These are phyloP conservation scores for Prunella himalayana DNA, from an alignment of 2,113 vertebrate species.

Conservation along the genomic window DNA sequence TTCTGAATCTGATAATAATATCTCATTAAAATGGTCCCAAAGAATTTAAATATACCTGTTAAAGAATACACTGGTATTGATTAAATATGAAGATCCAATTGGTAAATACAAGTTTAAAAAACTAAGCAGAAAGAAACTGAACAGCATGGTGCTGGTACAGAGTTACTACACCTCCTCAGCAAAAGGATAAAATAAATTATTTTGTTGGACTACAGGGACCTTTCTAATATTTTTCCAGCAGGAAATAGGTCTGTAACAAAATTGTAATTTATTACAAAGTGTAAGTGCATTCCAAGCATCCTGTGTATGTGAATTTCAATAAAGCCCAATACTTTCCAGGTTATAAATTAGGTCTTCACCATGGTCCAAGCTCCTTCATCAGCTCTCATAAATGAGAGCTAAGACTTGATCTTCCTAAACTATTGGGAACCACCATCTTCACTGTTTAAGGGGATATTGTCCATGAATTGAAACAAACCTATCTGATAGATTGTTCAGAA, in stretches of 20 bases:
- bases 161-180: neutral
- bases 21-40: neutral
- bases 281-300: neutral
- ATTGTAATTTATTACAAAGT: rapidly evolving
- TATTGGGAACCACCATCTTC: neutral
- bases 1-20: slow-evolving; percentile 15
- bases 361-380: neutral
- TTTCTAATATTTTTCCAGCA: neutral
- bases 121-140: neutral
- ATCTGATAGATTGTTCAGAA: neutral
- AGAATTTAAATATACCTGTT: neutral
- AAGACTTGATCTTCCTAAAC: neutral
- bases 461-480: neutral
- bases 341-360: neutral
- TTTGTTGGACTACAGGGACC: neutral
- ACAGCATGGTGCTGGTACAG: neutral
- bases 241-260: neutral
- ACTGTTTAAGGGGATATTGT: neutral
- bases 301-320: neutral
- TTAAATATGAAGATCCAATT: neutral
- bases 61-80: neutral
- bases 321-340: neutral
- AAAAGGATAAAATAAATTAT: neutral
- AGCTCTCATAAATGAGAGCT: neutral
- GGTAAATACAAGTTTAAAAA: neutral